phyloP scores from a whole-genome alignment of 1,140 invertebrate genomes.

The Cydia splendana region DNA sequence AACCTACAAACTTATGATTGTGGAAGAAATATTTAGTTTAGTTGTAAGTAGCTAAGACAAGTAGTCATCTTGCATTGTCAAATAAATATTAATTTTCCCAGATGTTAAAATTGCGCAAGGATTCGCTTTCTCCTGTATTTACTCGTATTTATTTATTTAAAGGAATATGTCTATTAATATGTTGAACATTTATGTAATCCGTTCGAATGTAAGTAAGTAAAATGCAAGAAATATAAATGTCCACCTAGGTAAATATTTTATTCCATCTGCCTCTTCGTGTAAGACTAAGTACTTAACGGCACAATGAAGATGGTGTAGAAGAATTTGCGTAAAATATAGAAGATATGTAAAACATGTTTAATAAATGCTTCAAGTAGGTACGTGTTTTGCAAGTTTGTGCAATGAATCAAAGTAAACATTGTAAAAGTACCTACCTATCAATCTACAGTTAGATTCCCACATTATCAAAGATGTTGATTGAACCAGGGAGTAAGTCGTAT shows the following conservation, averaged over 20 bases:
- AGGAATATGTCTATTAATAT: too few species aligned
- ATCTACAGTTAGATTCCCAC: neutral
- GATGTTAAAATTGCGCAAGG: neutral
- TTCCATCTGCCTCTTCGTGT: neutral
- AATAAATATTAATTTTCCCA: neutral
- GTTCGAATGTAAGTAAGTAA: neutral
- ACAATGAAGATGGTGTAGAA: slow-evolving; percentile 6
- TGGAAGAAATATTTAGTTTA: too few species aligned
- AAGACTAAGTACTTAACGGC: neutral
- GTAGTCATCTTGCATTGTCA: neutral
- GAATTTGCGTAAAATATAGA: neutral
- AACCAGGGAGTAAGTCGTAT: neutral
- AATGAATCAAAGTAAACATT: neutral
- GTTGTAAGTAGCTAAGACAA: neutral
- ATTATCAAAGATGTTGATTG: neutral
- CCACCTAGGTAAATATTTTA: neutral
- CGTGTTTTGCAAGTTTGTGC: neutral
- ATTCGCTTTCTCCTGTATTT: neutral
- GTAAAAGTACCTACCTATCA: neutral
- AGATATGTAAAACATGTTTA: neutral
- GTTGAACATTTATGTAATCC: neutral
- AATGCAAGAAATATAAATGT: neutral
- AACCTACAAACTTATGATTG: too few species aligned
- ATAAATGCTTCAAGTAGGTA: neutral
- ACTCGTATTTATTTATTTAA: too few species aligned